phyloP scores from a whole-genome alignment of 2,797 vertebrate species.

The Coranthus polyacanthus region DNA sequence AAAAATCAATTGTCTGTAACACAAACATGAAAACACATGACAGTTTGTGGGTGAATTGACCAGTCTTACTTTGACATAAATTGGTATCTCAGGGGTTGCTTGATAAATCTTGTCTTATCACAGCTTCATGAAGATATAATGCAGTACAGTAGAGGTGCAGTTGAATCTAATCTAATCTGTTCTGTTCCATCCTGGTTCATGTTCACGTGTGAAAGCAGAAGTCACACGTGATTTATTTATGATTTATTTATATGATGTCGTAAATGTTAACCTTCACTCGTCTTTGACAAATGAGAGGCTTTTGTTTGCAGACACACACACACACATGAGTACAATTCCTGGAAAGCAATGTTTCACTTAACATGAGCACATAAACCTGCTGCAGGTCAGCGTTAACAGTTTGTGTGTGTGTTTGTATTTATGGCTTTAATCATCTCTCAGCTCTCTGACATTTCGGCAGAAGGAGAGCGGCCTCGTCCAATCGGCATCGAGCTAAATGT shows the following conservation, averaged over 20 bases:
- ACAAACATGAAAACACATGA: too few relatives aligned
- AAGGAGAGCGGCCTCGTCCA: not conserved
- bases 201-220: not conserved
- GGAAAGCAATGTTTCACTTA: conserved; percentile 16
- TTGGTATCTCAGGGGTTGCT: too few relatives aligned
- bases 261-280: not conserved
- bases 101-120: too few relatives aligned
- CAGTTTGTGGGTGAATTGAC: too few relatives aligned
- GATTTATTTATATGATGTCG: not conserved
- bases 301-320: not conserved
- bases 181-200: not conserved
- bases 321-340: conserved; percentile 19
- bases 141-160: too few relatives aligned
- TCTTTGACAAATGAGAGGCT: too few relatives aligned
- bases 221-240: conserved; percentile 1
- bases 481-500: conserved; percentile 19
- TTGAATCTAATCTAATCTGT: too few relatives aligned
- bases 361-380: conserved; percentile 21
- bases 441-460: conserved; percentile 26
- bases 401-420: conserved; percentile 13
- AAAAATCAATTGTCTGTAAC: too few relatives aligned
- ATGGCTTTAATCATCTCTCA: conserved; percentile 29
- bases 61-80: too few relatives aligned
- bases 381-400: conserved; percentile 10
- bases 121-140: too few relatives aligned